A percentile compares a stretch with the other conserved stretches of the same genome.
phyloP scores from a whole-genome alignment of 2,113 vertebrate genomes.

The Catharus bicknelli region DNA sequence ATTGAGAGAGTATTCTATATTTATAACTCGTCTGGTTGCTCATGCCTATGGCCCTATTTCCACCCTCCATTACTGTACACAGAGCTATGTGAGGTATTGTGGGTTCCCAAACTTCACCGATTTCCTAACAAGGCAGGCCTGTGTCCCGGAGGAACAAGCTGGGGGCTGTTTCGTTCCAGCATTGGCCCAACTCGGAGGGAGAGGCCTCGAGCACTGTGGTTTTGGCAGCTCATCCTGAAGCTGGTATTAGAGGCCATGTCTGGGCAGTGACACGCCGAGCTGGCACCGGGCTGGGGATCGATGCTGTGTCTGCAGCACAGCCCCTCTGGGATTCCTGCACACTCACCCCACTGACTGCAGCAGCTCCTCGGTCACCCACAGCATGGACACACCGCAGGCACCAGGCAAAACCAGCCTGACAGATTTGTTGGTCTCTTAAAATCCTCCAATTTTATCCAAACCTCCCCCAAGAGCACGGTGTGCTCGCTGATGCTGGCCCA shows the following conservation, averaged over 20 bases:
- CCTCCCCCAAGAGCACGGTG: fast-evolving
- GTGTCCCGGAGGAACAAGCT: constrained; percentile 77
- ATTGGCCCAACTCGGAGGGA: constrained; percentile 45
- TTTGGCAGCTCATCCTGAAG: constrained; percentile 54
- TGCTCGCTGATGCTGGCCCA: neutral
- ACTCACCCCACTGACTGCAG: neutral
- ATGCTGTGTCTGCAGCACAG: neutral
- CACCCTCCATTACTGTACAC: constrained; percentile 80
- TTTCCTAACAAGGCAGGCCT: constrained; percentile 88
- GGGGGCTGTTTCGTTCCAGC: constrained; percentile 64
- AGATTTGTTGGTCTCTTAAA: neutral
- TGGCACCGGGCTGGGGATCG: neutral
- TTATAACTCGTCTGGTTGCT: constrained; percentile 83
- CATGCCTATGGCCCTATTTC: constrained; percentile 81
- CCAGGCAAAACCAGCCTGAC: neutral
- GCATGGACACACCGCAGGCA: neutral
- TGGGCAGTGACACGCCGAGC: constrained; percentile 44
- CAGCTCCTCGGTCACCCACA: neutral
- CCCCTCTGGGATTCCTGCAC: neutral
- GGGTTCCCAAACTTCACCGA: constrained; percentile 79
- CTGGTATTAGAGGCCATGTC: constrained; percentile 51
- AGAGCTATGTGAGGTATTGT: constrained; percentile 84
- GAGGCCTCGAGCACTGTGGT: constrained; percentile 57
- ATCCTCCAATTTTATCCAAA: neutral
- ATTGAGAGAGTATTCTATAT: constrained; percentile 89